Percentiles rank a stretch among this genome's conserved stretches.
Conservation (phyloP, 2,113 vertebrate genomes). For the Pluvialis apricaria region DNA sequence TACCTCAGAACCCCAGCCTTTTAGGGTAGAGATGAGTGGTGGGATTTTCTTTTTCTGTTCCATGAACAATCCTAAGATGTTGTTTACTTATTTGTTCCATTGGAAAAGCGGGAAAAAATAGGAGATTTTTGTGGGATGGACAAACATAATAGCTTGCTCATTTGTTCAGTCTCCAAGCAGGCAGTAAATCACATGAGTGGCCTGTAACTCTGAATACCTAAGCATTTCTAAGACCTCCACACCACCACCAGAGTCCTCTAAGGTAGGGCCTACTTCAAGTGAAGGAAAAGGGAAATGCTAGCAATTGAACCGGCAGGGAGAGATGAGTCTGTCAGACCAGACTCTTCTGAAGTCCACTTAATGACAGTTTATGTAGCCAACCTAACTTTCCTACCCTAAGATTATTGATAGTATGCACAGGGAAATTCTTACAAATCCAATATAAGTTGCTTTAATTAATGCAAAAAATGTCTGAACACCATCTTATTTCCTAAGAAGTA, state of each 20-base stretch:
- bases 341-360: neutral
- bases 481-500: neutral
- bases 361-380: neutral
- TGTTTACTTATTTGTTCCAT: neutral
- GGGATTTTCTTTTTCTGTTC: neutral
- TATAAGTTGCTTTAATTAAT: neutral
- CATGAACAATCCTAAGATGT: rapidly evolving
- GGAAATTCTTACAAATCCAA: neutral
- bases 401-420: neutral
- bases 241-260: neutral
- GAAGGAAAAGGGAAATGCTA: neutral
- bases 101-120: neutral
- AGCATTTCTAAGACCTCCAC: neutral
- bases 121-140: neutral
- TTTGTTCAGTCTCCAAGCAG: neutral
- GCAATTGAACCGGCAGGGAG: neutral
- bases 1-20: neutral
- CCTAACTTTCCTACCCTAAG: neutral
- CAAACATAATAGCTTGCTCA: neutral
- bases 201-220: neutral
- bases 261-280: neutral
- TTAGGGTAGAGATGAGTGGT: neutral
- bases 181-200: neutral
- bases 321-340: neutral
- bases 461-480: neutral